These are phyloP conservation scores for Aramus guarauna DNA, from an alignment of 2,113 vertebrate species.

Conservation along the genomic window DNA sequence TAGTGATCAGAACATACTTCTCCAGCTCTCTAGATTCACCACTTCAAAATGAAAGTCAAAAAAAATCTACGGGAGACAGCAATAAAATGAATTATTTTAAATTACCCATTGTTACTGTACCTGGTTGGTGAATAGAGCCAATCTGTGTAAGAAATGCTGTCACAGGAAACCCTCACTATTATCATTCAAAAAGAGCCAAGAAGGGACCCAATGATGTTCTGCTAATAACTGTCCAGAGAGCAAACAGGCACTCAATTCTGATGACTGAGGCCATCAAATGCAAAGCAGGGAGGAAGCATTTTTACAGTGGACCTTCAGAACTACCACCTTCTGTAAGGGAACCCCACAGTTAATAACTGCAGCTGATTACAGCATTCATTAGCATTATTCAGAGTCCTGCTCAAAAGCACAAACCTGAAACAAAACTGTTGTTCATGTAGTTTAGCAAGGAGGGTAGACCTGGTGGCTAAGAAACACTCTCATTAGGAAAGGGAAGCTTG, in stretches of 20 bases:
- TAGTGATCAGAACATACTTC: slow-evolving; percentile 46
- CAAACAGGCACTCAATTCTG: neutral
- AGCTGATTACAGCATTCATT: neutral
- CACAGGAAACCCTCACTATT: slow-evolving; percentile 44
- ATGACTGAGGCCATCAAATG: neutral
- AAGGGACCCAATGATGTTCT: slow-evolving; percentile 1
- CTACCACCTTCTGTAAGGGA: neutral
- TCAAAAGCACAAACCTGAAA: neutral
- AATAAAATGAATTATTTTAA: slow-evolving; percentile 66
- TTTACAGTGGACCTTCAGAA: neutral
- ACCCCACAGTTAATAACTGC: neutral
- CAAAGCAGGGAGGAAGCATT: neutral
- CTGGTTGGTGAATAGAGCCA: slow-evolving; percentile 52
- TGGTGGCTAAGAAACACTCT: neutral
- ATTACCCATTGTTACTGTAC: slow-evolving; percentile 60
- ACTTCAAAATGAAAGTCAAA: slow-evolving; percentile 50
- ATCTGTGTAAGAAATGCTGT: slow-evolving; percentile 49
- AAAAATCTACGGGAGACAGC: slow-evolving; percentile 55
- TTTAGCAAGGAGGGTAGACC: neutral
- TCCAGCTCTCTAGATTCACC: slow-evolving; percentile 32
- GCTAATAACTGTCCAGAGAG: neutral
- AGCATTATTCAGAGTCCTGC: neutral
- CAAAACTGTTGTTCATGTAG: accelerated
- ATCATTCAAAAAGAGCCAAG: slow-evolving; percentile 9
- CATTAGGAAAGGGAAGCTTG: neutral